A percentile compares a stretch with the other conserved stretches of the same genome.
Conservation (phyloP, 2,888 invertebrate species). For the Acleris holmiana region DNA sequence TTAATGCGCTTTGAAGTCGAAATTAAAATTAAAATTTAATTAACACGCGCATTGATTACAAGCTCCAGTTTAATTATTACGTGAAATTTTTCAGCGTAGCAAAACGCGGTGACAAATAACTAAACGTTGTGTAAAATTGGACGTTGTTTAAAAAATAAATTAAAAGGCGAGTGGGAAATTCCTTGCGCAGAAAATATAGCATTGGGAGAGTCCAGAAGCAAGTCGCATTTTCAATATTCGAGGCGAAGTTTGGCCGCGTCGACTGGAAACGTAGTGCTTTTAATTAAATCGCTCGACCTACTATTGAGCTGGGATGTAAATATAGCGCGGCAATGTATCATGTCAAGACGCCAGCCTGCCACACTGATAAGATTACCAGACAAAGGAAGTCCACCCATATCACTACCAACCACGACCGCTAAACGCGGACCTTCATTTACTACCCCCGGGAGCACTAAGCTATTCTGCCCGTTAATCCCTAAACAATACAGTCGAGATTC, state of each 20-base stretch:
- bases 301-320: slow-evolving; percentile 54
- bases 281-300: slow-evolving; percentile 36
- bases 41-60: slow-evolving; percentile 28
- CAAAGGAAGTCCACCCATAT: slow-evolving; percentile 84
- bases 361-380: slow-evolving; percentile 82
- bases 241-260: slow-evolving; percentile 13
- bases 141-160: slow-evolving; percentile 14
- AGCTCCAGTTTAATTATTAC: slow-evolving; percentile 7
- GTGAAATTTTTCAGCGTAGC: slow-evolving; percentile 1
- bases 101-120: slow-evolving; percentile 18
- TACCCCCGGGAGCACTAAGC: slow-evolving; percentile 53
- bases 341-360: slow-evolving; percentile 74
- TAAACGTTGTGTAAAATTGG: slow-evolving; percentile 10
- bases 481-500: slow-evolving; percentile 64
- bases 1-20: slow-evolving; percentile 26
- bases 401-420: slow-evolving; percentile 76
- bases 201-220: slow-evolving; percentile 10
- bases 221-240: slow-evolving; percentile 15
- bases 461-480: slow-evolving; percentile 59
- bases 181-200: slow-evolving; percentile 21
- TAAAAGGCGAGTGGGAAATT: slow-evolving; percentile 11
- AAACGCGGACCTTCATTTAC: slow-evolving; percentile 80
- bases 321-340: slow-evolving; percentile 72
- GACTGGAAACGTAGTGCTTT: slow-evolving; percentile 1
- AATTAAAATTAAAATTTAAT: slow-evolving; percentile 30